These are phyloP conservation scores for Lates calcarifer DNA, from an alignment of 2,113 vertebrate genomes.

Conservation along the genomic window DNA sequence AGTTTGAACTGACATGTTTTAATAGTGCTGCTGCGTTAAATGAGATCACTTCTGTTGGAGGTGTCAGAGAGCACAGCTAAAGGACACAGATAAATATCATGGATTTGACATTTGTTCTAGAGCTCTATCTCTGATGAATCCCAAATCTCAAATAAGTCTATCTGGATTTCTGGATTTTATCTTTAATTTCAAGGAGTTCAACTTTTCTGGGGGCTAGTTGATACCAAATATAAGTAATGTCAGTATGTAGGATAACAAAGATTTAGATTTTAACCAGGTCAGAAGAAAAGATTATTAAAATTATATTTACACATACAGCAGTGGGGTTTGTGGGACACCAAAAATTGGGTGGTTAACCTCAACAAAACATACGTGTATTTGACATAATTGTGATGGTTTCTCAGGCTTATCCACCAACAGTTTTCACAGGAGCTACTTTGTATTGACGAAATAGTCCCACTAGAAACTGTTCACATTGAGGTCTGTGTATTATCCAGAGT, in stretches of 20 bases:
- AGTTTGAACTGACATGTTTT: not conserved
- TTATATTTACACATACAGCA: not conserved
- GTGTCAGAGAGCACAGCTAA: not conserved
- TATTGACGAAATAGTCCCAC: not conserved
- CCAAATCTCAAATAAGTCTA: not conserved
- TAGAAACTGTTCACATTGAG: not conserved
- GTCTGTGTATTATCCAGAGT: not conserved
- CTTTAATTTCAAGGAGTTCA: not conserved
- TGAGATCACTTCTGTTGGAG: not conserved
- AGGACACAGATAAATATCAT: not conserved
- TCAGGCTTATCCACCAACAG: too few relatives aligned
- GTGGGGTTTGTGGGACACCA: not conserved
- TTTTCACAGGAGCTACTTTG: not conserved
- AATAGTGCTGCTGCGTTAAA: not conserved
- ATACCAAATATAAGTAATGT: too few relatives aligned
- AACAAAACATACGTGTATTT: not conserved
- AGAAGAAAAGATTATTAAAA: not conserved
- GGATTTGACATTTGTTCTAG: not conserved
- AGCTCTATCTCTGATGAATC: too few relatives aligned
- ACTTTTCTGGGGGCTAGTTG: too few relatives aligned
- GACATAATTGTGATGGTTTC: not conserved
- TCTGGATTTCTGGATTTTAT: not conserved
- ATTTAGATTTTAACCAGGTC: not conserved
- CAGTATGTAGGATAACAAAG: not conserved
- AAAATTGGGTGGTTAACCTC: not conserved